phyloP scores from a whole-genome alignment of 2,888 invertebrate species.

The Drosophila acutilabella region DNA sequence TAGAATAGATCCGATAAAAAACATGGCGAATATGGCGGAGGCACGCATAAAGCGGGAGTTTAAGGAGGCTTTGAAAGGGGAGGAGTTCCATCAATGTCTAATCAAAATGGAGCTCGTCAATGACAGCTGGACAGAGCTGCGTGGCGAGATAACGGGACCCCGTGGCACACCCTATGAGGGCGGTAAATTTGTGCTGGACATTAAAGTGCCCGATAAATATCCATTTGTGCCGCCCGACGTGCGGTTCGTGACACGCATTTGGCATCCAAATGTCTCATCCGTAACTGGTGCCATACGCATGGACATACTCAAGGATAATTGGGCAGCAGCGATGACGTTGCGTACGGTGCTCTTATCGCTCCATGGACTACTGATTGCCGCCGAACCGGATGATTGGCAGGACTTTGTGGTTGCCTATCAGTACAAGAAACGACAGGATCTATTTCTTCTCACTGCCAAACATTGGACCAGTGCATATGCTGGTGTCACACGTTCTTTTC shows the following conservation, averaged over 20 bases:
- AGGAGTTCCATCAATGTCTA: constrained; percentile 92
- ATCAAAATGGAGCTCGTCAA: constrained; percentile 95
- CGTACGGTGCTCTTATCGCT: constrained; percentile 97
- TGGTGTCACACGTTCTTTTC: constrained; percentile 90
- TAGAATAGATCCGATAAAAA: background rate
- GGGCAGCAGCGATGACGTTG: constrained; percentile 99
- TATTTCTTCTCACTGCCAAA: constrained; percentile 95
- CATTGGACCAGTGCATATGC: constrained; percentile 99
- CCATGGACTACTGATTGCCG: constrained; percentile 96
- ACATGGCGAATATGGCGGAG: constrained; percentile 87
- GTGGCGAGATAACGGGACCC: constrained; percentile 97
- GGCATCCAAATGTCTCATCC: constrained; percentile 99
- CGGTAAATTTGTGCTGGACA: constrained; percentile 96
- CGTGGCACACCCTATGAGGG: constrained; percentile 99
- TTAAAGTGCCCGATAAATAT: constrained; percentile 99
- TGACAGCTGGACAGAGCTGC: constrained; percentile 95
- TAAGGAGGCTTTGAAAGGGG: constrained; percentile 98
- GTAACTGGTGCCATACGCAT: constrained; percentile 99
- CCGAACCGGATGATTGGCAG: constrained; percentile 96
- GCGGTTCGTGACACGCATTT: constrained; percentile 97
- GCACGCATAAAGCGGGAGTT: constrained; percentile 98
- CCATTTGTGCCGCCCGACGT: constrained; percentile 99
- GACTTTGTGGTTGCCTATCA: constrained; percentile 99
- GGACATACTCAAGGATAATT: constrained; percentile 98
- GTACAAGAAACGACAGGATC: constrained; percentile 93